Evolutionary conservation across 2,797 vertebrate species (phyloP), one percentile per base, ranked within the genome.

Genomic region (Diceros bicornis): DNA sequence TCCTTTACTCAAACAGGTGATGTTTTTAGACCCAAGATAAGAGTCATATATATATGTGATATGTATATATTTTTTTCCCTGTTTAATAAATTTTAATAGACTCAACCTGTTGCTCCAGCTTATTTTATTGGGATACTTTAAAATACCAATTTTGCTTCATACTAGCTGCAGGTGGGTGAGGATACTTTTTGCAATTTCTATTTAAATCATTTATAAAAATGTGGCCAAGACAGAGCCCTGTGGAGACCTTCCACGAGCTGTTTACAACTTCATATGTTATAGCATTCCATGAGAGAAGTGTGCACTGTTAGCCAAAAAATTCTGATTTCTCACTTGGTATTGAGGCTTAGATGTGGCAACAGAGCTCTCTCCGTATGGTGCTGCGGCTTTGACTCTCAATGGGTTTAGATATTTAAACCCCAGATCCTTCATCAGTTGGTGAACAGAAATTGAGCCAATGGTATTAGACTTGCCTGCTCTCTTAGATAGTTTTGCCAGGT

Each of bases 111-210:
- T 68, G 17, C 41, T 95, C 21, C 59, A 83, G 62, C 64, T 95
- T 68, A 72, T 62, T 94, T 96, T 82, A 72, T 41, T 92, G n/a
- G 14, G 25, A 91, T 85, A 69, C 68, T 96, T 88, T 72, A 90
- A 94, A 93, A 88, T 79, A 69, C 34, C 89, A 83, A 9, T 68
- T 97, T 92, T 96, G 21, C 23, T 55, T 96, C 44, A 52, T 84
- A 6, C 90, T 89, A 89, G 21, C 23, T 87, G 66, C 14, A 85
- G 4, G 47, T 91, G 44, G 61, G 68, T 78, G 9, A 57, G 32
- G 61, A 96, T 74, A 69, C n/a, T 72, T 32, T 96, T 74, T 97
- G 23, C 13, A 89, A 16, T 55, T 90, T 94, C 52, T 61, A 25
- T 74, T 16, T 9, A 94, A 93, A 72, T 77, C 34, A 61, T 88